Base-by-base conservation (phyloP, 2,888 invertebrate species). In the Carabus problematicus region DNA sequence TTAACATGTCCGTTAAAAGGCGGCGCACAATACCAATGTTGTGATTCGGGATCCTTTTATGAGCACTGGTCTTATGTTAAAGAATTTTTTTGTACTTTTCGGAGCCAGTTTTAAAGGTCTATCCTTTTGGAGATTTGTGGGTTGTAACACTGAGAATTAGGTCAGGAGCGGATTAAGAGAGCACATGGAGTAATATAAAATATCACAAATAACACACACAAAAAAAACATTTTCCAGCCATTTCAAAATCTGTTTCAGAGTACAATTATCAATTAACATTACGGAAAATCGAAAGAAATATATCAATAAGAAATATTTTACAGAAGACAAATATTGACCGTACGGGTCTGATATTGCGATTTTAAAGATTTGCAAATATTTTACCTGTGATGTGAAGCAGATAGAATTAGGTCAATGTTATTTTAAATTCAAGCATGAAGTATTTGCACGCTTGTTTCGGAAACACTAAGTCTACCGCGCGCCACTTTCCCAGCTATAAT, bases 1-100 rank as follows among this genome's bases (percentile, higher is more conserved):
- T 29, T 29, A 29, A 29, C 29, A 29, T 29, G 29, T 29, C 29
- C 29, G 29, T 29, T 29, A 3, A 29, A 29, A 29, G 29, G 29
- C 29, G 29, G 29, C 29, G 6, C 6, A 29, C 29, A 29, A 29
- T 3, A 29, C 45, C 14, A 45, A 18, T 49, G 49, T 49, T 49
- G 49, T 49, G 14, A 49, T 1, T n/a, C 18, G 12, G n/a, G 49
- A 14, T 49, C 14, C 49, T 9, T 49, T 49, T 49, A 49, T 14
- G 49, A 18, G 12, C 3, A 8, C 49, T 29, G 29, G 29, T 29
- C 29, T 6, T 29, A 29, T 29, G 29, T 29, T 29, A 12, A 12
- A 49, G 49, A 49, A 14, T 14, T 49, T 49, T 49, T 49, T 14
- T 49, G 18, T 49, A 16, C 14, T 9, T 49, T 49, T 49, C 8